Conservation (phyloP, 2,888 invertebrate species). For the Magallana nippona region DNA sequence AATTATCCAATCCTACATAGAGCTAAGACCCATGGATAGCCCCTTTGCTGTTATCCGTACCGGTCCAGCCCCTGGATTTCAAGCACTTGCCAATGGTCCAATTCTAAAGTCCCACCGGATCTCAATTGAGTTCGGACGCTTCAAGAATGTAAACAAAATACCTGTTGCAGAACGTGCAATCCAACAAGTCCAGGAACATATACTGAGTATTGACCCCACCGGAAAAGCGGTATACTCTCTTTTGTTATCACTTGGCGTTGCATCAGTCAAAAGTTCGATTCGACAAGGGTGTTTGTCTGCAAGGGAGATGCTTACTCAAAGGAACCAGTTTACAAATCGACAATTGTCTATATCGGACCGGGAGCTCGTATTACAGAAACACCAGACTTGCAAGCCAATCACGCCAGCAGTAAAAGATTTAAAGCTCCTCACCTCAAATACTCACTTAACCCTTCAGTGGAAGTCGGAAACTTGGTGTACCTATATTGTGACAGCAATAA, state of each 20-base stretch:
- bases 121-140: neutral
- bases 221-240: neutral
- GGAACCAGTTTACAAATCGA: constrained; percentile 34
- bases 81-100: neutral
- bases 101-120: neutral
- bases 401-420: neutral
- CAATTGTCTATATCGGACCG: constrained; percentile 34
- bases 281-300: constrained; percentile 17
- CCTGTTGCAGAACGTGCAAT: constrained; percentile 23
- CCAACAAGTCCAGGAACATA: constrained; percentile 9
- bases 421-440: too few relatives aligned
- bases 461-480: too few relatives aligned
- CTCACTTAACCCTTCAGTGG: too few relatives aligned
- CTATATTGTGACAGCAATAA: too few relatives aligned
- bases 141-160: constrained; percentile 38
- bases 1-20: constrained; percentile 42
- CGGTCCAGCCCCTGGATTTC: constrained; percentile 33
- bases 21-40: constrained; percentile 31
- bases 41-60: constrained; percentile 16
- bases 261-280: constrained; percentile 12
- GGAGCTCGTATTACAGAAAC: neutral
- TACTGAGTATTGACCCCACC: neutral
- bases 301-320: constrained; percentile 17
- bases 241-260: neutral
- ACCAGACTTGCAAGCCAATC: neutral